Conservation (phyloP, 2,113 vertebrate genomes). For the Oostethus manadensis region DNA sequence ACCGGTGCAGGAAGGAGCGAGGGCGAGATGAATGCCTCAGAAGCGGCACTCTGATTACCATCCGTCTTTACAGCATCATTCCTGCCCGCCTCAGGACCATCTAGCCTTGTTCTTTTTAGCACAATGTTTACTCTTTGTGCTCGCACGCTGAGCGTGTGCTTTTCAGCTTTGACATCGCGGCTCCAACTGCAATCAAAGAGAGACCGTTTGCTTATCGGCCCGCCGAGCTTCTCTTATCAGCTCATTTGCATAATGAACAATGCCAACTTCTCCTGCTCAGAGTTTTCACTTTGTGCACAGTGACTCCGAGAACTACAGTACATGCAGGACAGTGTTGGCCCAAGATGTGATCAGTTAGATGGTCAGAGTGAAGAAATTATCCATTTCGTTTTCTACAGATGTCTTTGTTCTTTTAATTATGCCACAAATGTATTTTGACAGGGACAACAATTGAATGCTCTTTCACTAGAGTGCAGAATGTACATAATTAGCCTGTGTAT, state of each 20-base stretch:
- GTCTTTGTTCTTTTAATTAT: no score
- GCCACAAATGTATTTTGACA: no score
- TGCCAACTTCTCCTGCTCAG: constrained; percentile 30
- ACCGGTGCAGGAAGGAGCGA: constrained; percentile 28
- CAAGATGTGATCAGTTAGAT: background rate
- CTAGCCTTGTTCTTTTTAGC: constrained; percentile 41
- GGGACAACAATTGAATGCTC: no score
- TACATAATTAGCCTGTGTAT: no score
- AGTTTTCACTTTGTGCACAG: background rate
- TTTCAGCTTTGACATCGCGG: constrained; percentile 58
- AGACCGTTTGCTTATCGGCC: constrained; percentile 54
- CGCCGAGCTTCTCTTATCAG: constrained; percentile 57
- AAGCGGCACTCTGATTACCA: constrained; percentile 46
- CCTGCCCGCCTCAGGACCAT: constrained; percentile 32
- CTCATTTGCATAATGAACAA: constrained; percentile 65
- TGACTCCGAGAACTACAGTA: background rate
- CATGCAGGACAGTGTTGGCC: background rate
- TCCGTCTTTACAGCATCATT: constrained; percentile 51
- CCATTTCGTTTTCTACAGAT: no score
- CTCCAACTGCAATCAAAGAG: constrained; percentile 48
- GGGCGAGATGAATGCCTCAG: constrained; percentile 47
- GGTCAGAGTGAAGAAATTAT: no score
- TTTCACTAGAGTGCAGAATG: no score
- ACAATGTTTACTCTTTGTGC: constrained; percentile 37
- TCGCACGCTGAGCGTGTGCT: constrained; percentile 36